phyloP scores from a whole-genome alignment of 2,797 vertebrate species.

The Pangasius djambal region DNA sequence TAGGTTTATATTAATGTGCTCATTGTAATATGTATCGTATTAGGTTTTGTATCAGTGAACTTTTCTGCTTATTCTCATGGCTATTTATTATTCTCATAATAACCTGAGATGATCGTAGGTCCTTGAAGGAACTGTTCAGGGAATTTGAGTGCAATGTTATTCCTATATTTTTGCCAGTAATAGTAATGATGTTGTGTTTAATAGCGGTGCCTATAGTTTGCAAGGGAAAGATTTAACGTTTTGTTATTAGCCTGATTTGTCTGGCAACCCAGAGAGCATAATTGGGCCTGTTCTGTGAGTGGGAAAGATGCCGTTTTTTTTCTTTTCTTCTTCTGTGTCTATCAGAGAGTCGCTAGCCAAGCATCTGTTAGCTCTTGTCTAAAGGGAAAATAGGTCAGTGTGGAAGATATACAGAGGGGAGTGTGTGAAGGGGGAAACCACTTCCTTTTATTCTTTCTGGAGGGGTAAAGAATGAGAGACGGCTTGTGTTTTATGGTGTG shows the following conservation, averaged over 20 bases:
- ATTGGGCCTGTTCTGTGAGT: conserved; percentile 15
- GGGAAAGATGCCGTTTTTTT: background rate
- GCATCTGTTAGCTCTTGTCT: conserved; percentile 29
- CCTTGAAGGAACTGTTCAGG: background rate
- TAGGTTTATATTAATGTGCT: background rate
- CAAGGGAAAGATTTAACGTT: background rate
- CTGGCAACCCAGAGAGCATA: conserved; percentile 9
- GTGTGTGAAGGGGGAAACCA: background rate
- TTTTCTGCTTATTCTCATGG: background rate
- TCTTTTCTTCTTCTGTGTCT: background rate
- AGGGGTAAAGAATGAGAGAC: background rate
- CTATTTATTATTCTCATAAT: background rate
- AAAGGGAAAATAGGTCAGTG: conserved; percentile 26
- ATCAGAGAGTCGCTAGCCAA: conserved; percentile 3
- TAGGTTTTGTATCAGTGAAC: background rate
- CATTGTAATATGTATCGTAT: background rate
- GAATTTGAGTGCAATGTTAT: background rate
- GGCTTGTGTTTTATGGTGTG: conserved; percentile 14
- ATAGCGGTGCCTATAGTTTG: background rate
- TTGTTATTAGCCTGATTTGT: background rate
- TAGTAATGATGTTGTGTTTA: background rate
- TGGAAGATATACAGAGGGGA: conserved; percentile 29
- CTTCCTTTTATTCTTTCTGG: conserved; percentile 15
- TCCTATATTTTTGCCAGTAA: background rate
- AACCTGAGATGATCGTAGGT: background rate